These are phyloP conservation scores for Mechanitis messenoides DNA, from an alignment of 2,888 invertebrate genomes.

Conservation along the genomic window DNA sequence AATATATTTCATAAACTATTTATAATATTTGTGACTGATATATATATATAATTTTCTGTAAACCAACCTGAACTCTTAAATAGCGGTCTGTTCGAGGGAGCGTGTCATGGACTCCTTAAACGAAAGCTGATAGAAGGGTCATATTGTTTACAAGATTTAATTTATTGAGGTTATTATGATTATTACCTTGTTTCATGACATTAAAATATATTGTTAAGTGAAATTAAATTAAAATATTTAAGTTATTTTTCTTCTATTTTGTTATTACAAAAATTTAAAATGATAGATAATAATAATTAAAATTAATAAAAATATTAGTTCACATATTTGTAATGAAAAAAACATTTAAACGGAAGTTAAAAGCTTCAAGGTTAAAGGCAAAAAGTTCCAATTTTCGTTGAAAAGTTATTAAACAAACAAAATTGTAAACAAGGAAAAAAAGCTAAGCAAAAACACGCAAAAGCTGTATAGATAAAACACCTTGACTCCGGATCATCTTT, in stretches of 20 bases:
- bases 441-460: constrained; percentile 34
- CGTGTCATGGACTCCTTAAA: constrained; percentile 58
- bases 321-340: background rate
- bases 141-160: constrained; percentile 12
- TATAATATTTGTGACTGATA: no score
- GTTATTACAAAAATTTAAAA: no score
- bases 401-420: constrained; percentile 38
- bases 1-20: no score
- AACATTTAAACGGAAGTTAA: constrained; percentile 21
- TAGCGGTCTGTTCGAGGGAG: constrained; percentile 59
- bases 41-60: constrained; percentile 11
- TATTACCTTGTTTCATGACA: constrained; percentile 4
- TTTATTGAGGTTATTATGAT: constrained; percentile 4
- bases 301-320: background rate
- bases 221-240: no score
- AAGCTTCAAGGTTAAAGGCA: constrained; percentile 31
- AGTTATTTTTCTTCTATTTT: no score
- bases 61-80: constrained; percentile 46
- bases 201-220: background rate
- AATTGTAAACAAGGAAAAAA: constrained; percentile 34
- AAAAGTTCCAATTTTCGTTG: constrained; percentile 32
- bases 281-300: background rate
- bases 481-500: constrained; percentile 47
- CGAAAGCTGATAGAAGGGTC: constrained; percentile 48
- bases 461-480: constrained; percentile 47